Base-by-base conservation (phyloP, 2,888 invertebrate species). In the Lobophora halterata region DNA sequence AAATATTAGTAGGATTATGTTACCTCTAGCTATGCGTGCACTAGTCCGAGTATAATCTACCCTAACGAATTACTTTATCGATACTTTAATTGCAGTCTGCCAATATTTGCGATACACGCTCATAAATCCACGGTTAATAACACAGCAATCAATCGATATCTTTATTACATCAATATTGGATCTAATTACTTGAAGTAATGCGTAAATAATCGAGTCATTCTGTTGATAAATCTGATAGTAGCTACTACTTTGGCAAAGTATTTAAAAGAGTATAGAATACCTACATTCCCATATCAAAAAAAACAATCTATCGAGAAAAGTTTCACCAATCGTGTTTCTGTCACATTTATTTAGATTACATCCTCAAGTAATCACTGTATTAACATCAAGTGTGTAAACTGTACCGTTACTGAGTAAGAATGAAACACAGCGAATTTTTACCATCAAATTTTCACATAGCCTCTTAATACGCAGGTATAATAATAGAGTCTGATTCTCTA, bases 101-200 rank as follows among this genome's bases (percentile, higher is more conserved):
- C 52, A 55, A 56, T 66, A 66, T 74, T 70, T 70, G 69, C 62
- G 53, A 45, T 43, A 30, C 52, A 52, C 63, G 57, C 57, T 57
- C 65, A 66, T 80, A 79, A 80, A 77, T 79, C 75, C 64, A 49
- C 45, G 44, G 60, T 50, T 73, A 75, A 79, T 79, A 73, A 71
- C 65, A 59, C 43, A 62, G 63, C 65, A 59, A 67, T 71, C 62
- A 64, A 61, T 57, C 62, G 69, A 68, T 79, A 80, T 79, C 73
- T 79, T 77, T 75, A 78, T 77, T 69, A 64, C 65, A 75, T 76
- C 72, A 69, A 67, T 68, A 72, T 69, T 66, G 46, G 62, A 65
- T 63, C 64, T 65, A 73, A 72, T 70, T 65, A 51, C 48, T 52
- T 56, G 54, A 62, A 58, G 55, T 58, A 35, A n/a, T 38, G 40